Evolutionary conservation across 2,113 vertebrate genomes (phyloP), one percentile per base, ranked within the genome.

Genomic region (Mirounga angustirostris): DNA sequence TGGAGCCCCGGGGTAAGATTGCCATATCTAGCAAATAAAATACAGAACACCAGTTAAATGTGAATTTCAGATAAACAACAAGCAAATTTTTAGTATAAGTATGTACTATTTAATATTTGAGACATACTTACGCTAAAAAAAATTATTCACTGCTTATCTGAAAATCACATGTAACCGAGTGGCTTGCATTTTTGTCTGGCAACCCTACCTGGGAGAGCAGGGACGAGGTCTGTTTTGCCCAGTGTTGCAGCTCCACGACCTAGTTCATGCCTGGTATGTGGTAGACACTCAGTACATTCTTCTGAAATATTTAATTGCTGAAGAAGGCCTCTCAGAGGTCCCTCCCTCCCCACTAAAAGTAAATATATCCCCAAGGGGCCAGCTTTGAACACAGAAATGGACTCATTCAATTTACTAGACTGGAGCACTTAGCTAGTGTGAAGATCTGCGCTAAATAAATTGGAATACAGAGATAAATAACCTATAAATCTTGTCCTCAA

Each of bases 391-490:
- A 83, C 56, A 46, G 63, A 93, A 95, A 96, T 50, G 63, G 50
- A 93, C 71, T 95, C 61, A 74, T 80, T 92, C 63, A 71, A 89
- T 67, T 84, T 87, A 76, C 21, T 36, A 85, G 52, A 56, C 69
- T 80, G 69, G 33, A 87, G 4, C 26, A 84, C 43, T 78, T 58
- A 58, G 19, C n/a, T 74, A 88, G 56, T 67, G 13, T 88, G 67
- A 96, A 79, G 56, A 83, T 79, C 56, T 88, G 19, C 50, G 14
- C 58, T 92, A 91, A 96, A 71, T 81, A 88, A 61, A 91, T 43
- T 87, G 46, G n/a, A 30, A 87, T 59, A 36, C 74, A 79, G 67
- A 92, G n/a, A 89, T 92, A 95, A 94, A 71, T 46, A 83, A 94
- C 92, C 40, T 71, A 58, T 19, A 19, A 22, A 63, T 91, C 52